Evolutionary conservation across 1,140 invertebrate genomes (phyloP).

Genomic region (Cataglyphis hispanica): DNA sequence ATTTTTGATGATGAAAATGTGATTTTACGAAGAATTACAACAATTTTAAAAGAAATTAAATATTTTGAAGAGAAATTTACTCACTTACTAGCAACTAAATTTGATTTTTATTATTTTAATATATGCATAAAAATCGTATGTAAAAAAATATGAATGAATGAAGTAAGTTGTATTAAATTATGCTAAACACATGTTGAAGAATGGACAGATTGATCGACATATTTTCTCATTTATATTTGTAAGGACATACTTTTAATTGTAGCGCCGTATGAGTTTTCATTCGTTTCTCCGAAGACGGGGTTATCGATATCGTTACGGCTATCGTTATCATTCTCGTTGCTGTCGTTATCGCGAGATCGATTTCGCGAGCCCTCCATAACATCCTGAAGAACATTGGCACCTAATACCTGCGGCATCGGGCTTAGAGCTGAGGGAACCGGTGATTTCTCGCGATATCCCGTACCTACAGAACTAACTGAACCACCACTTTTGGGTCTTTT

Average conservation of each 20-base stretch:
- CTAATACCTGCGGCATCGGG: slow-evolving; percentile 83
- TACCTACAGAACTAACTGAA: slow-evolving; percentile 83
- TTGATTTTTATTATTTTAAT: slow-evolving; percentile 2
- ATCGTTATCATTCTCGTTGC: slow-evolving; percentile 45
- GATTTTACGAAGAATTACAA: background rate
- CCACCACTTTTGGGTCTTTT: slow-evolving; percentile 86
- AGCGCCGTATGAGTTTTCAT: slow-evolving; percentile 82
- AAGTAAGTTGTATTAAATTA: slow-evolving; percentile 13
- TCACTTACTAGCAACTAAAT: background rate
- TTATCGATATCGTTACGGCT: slow-evolving; percentile 81
- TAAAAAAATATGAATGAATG: background rate
- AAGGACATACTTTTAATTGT: slow-evolving; percentile 86
- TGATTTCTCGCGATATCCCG: slow-evolving; percentile 84
- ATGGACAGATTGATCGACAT: background rate
- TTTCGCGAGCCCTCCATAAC: slow-evolving; percentile 75
- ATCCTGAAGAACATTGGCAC: slow-evolving; percentile 81
- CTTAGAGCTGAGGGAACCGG: slow-evolving; percentile 82
- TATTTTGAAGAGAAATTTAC: background rate
- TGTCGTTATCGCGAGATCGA: slow-evolving; percentile 33
- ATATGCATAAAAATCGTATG: background rate
- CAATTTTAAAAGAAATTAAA: background rate
- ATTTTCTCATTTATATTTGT: background rate
- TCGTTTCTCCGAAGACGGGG: slow-evolving; percentile 83
- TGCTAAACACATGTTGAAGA: background rate
- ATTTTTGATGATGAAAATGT: background rate